Evolutionary conservation across 2,888 invertebrate genomes (phyloP), one percentile per base, ranked within the genome.

Genomic region (Dynastes tityus): DNA sequence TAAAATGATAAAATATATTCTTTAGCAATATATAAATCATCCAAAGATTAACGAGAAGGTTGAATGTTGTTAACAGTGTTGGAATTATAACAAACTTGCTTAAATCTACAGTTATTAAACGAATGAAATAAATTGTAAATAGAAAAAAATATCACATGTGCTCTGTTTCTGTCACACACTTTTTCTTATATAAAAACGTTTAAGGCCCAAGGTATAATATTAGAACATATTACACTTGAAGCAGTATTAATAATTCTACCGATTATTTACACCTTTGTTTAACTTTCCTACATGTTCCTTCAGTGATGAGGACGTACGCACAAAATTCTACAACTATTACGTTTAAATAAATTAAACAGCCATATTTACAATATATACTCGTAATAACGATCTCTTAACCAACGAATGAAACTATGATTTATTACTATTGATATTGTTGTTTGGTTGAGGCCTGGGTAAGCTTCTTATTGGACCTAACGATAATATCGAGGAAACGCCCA

Each of bases 401-500:
- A 11, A 53, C 53, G 13, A 16, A 53, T 16, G 16, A 53, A 58
- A 58, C 22, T 58, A 58, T 58, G 16, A 58, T 2, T 27, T 70
- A n/a, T 45, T 51, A 49, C n/a, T 45, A 63, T 70, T 74, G n/a
- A 11, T n/a, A 68, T 65, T 55, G 67, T 79, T 76, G 22, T 80
- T 78, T 16, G 78, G 70, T 40, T 45, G 74, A 5, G 84, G 83
- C 78, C 83, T 84, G 11, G 86, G 85, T 76, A 87, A 85, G n/a
- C 82, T 82, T 51, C 87, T 93, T 1, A 95, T 89, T 3, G 95
- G 95, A 0, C 95, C 95, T 84, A 95, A 89, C 84, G 94, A 93
- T 76, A 95, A 87, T 78, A 95, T 90, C 9, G 93, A 93, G 51
- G 93, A 93, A 2, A 94, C 93, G 76, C 94, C 94, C 8, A 95